A percentile compares a stretch with the other conserved stretches of the same genome.
These are phyloP conservation scores for Drosophila paranaensis DNA, from an alignment of 2,888 invertebrate species.

Conservation along the genomic window DNA sequence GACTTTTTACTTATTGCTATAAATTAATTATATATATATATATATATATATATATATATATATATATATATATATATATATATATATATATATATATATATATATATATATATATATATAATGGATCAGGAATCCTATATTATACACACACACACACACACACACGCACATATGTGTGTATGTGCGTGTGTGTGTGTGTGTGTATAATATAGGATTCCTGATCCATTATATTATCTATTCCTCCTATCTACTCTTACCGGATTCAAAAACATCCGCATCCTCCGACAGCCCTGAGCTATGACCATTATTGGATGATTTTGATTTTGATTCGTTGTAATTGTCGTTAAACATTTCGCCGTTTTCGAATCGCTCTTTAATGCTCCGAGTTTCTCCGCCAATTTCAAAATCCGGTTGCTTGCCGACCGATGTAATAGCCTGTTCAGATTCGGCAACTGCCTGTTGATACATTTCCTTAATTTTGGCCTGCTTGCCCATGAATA, in stretches of 20 bases:
- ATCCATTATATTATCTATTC: neutral
- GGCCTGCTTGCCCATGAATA: slow-evolving; percentile 95
- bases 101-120: too few species aligned
- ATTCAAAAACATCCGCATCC: slow-evolving; percentile 87
- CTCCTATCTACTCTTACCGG: slow-evolving; percentile 41
- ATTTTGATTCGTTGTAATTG: slow-evolving; percentile 85
- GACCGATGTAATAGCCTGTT: slow-evolving; percentile 87
- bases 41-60: too few species aligned
- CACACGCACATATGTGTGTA: too few species aligned
- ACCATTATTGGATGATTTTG: slow-evolving; percentile 8
- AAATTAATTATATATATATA: slow-evolving; percentile 1
- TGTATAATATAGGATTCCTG: neutral
- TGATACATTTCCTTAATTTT: slow-evolving; percentile 97
- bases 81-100: too few species aligned
- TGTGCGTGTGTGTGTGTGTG: neutral
- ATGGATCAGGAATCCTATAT: too few species aligned
- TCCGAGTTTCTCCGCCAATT: slow-evolving; percentile 87
- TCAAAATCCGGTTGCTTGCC: slow-evolving; percentile 86
- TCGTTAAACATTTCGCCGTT: slow-evolving; percentile 90
- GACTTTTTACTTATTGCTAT: slow-evolving; percentile 94
- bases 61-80: too few species aligned
- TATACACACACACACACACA: too few species aligned
- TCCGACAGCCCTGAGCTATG: slow-evolving; percentile 84
- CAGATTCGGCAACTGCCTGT: slow-evolving; percentile 93
- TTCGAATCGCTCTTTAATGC: slow-evolving; percentile 92